These are phyloP conservation scores for Batillaria attramentaria DNA, from an alignment of 1,140 invertebrate species.

Conservation along the genomic window DNA sequence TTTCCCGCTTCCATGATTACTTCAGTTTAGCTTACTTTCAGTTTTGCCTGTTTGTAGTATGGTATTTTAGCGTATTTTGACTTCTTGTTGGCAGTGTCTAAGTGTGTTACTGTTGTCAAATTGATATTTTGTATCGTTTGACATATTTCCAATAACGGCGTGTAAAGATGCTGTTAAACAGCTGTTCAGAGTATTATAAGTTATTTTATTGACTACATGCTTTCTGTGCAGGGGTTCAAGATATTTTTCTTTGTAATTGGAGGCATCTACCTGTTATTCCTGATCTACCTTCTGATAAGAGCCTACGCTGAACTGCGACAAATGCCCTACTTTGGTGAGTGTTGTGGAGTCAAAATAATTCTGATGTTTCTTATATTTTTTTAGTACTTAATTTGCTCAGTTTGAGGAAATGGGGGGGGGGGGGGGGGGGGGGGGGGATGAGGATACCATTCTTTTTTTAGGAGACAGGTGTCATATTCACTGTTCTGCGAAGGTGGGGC, in stretches of 20 bases:
- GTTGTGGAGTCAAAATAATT: background rate
- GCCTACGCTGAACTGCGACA: slow-evolving; percentile 94
- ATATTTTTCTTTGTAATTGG: slow-evolving; percentile 90
- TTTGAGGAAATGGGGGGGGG: too few relatives aligned
- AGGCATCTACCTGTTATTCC: slow-evolving; percentile 88
- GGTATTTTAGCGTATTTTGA: too few relatives aligned
- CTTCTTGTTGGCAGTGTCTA: background rate
- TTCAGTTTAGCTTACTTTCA: background rate
- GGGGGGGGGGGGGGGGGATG: too few relatives aligned
- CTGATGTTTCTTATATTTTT: background rate
- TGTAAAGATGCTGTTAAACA: too few relatives aligned
- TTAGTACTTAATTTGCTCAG: too few relatives aligned
- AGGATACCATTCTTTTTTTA: too few relatives aligned
- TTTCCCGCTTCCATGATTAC: too few relatives aligned
- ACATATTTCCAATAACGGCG: too few relatives aligned
- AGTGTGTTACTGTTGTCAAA: background rate
- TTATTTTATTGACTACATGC: slow-evolving; percentile 14
- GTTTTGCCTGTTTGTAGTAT: background rate
- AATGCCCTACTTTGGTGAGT: slow-evolving; percentile 97
- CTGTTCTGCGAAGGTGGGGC: background rate
- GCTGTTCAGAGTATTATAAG: too few relatives aligned
- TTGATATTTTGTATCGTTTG: too few relatives aligned
- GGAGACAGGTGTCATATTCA: too few relatives aligned
- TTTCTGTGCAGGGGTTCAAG: slow-evolving; percentile 74
- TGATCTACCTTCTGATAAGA: slow-evolving; percentile 86